These are phyloP conservation scores for Acrossocheilus wenchowensis DNA, from an alignment of 2,797 vertebrate genomes.

Conservation along the genomic window DNA sequence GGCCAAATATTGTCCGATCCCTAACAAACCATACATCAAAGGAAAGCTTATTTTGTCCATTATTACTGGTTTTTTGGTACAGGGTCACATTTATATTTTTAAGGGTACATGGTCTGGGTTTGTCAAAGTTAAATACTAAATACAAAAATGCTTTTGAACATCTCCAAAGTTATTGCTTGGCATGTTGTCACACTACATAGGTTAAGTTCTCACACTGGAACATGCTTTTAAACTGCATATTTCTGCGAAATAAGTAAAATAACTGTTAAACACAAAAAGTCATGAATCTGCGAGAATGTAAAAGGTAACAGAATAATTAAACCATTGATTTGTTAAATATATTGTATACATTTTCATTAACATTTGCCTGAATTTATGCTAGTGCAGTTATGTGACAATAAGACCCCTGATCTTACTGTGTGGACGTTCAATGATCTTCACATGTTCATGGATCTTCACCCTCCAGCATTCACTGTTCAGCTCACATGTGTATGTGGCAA, in stretches of 20 bases:
- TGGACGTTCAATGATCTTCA: background rate
- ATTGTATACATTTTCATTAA: background rate
- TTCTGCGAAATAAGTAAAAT: background rate
- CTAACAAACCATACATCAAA: no score
- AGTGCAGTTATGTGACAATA: background rate
- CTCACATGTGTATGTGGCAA: constrained; percentile 58
- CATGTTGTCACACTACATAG: background rate
- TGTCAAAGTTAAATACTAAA: no score
- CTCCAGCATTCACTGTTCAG: constrained; percentile 36
- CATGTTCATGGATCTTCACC: constrained; percentile 32
- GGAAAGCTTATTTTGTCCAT: no score
- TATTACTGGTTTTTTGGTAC: no score
- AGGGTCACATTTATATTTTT: no score
- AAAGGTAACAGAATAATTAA: background rate
- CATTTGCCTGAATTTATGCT: background rate
- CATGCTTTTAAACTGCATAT: background rate
- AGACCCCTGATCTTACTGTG: background rate
- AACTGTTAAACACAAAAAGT: background rate
- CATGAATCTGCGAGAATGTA: background rate
- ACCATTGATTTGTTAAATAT: background rate
- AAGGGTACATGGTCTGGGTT: no score
- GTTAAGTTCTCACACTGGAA: background rate
- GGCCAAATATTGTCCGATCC: no score
- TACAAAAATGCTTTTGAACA: no score
- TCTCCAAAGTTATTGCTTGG: background rate